Conservation (phyloP, 1,140 invertebrate genomes). For the Phenacoccus solenopsis region DNA sequence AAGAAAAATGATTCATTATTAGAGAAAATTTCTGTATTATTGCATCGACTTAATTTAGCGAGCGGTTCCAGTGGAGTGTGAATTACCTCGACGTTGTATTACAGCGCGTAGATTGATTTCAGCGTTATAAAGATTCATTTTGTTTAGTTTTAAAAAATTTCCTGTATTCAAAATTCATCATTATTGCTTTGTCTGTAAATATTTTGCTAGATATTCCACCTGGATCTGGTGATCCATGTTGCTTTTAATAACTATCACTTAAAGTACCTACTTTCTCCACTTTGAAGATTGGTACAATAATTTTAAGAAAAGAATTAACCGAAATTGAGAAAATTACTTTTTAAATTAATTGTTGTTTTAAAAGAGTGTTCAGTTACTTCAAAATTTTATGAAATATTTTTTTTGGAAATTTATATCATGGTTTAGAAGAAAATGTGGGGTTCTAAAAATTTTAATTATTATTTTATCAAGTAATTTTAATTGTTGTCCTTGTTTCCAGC, state of each 20-base stretch:
- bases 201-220: slow-evolving; percentile 26
- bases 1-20: too few relatives aligned
- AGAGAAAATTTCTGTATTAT: background rate
- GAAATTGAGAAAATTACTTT: slow-evolving; percentile 32
- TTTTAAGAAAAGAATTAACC: slow-evolving; percentile 37
- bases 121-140: slow-evolving; percentile 22
- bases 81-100: background rate
- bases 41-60: background rate
- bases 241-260: slow-evolving; percentile 40
- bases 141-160: slow-evolving; percentile 22
- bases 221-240: slow-evolving; percentile 39
- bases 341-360: too few relatives aligned
- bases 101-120: slow-evolving; percentile 20
- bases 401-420: too few relatives aligned
- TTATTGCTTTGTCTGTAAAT: too few relatives aligned
- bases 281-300: slow-evolving; percentile 38
- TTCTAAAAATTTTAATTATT: too few relatives aligned
- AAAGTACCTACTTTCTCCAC: slow-evolving; percentile 35
- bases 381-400: too few relatives aligned
- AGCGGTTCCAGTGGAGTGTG: background rate
- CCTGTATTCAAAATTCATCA: background rate
- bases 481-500: too few relatives aligned
- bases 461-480: too few relatives aligned
- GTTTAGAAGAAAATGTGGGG: too few relatives aligned
- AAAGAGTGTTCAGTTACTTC: too few relatives aligned